Base-by-base conservation (phyloP, 2,888 invertebrate genomes). In the Orthonevra nobilis region DNA sequence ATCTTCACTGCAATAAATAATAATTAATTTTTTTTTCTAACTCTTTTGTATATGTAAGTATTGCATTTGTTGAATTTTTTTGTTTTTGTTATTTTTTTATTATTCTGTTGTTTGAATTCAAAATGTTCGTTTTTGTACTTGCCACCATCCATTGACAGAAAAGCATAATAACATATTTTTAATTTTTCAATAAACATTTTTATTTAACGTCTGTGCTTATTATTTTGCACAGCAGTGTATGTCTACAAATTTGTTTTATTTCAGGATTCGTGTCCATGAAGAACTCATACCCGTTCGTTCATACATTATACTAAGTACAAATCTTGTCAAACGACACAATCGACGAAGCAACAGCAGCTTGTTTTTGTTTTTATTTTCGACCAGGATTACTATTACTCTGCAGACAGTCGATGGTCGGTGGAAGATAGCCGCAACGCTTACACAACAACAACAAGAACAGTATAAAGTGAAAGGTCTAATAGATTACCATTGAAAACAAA, bases 381-480 rank as follows among this genome's bases (percentile, higher is more conserved):
- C 38, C 48, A 61, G 28, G 38, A 61, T 61, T 26, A 48, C 46
- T 46, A 19, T 44, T 23, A 56, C 52, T 54, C 36, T 46, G 5
- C 10, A 30, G 61, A 36, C 61, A 54, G 14, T 46, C 50, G 26
- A 48, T 63, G 38, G 23, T 20, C 12, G 46, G 38, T 32, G 36
- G 26, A 14, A 15, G 2, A 32, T 34, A 40, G 48, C 54, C 54
- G 38, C 48, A n/a, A n/a, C n/a, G n/a, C n/a, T n/a, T n/a, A n/a
- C n/a, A n/a, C n/a, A n/a, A n/a, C n/a, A 44, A 42, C 54, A 42
- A 14, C 9, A n/a, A 40, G 23, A 32, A 48, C 68, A 32, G 40
- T 50, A 50, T 40, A 40, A 72, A 72, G 72, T 72, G 72, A 72
- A 72, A 72, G 72, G 72, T 63, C 38, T 46, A 63, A 52, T 34